phyloP scores from a whole-genome alignment of 2,113 vertebrate species.

The Sminthopsis crassicaudata region DNA sequence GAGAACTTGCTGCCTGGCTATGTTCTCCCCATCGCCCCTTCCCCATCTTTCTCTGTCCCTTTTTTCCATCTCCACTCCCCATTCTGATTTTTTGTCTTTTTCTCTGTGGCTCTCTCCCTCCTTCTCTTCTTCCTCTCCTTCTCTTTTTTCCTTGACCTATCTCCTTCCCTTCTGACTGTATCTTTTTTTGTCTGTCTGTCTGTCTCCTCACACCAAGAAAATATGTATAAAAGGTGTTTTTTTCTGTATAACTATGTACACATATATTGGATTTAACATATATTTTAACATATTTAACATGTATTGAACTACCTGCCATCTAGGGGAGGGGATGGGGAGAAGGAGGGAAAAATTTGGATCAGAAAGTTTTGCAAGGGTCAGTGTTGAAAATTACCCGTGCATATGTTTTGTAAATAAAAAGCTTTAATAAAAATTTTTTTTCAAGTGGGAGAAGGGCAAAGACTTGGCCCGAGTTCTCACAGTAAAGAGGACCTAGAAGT shows the following conservation, averaged over 20 bases:
- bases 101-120: neutral
- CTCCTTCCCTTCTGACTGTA: neutral
- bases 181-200: neutral
- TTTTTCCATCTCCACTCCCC: neutral
- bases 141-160: neutral
- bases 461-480: neutral
- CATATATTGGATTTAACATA: too few relatives aligned
- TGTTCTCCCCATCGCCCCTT: neutral
- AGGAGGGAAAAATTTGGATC: too few relatives aligned
- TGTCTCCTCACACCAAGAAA: neutral
- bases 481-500: neutral
- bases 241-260: too few relatives aligned
- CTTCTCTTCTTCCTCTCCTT: neutral
- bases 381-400: too few relatives aligned
- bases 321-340: too few relatives aligned
- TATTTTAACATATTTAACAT: too few relatives aligned
- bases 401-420: too few relatives aligned
- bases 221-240: neutral
- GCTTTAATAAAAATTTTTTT: too few relatives aligned
- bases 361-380: too few relatives aligned
- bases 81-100: neutral
- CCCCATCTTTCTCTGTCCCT: neutral
- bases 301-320: too few relatives aligned
- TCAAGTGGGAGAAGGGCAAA: neutral
- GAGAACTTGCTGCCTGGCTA: neutral